Base-by-base conservation (phyloP, 2,113 vertebrate genomes). In the Heliornis fulica region DNA sequence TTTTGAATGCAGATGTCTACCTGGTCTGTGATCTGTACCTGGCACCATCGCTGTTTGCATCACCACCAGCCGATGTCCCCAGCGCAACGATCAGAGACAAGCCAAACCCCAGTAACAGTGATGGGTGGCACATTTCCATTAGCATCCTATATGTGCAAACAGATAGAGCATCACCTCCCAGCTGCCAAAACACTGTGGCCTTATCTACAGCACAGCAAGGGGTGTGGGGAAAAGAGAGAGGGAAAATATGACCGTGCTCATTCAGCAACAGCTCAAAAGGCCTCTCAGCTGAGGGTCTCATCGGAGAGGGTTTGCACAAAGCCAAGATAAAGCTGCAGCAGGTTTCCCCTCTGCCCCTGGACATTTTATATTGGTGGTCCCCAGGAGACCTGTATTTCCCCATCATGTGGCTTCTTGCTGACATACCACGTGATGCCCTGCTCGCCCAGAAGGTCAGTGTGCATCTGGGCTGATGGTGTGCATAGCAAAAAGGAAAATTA, bases 141-240 rank as follows among this genome's bases (percentile, higher is more conserved):
- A 65, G 45, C 12, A 4, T 45, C 72, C 88, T 53, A 13, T 43
- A 41, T 61, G 86, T 89, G 86, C 83, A 95, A 86, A 94, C 83
- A 96, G 91, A 93, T 36, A 85, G 69, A 81, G 43, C 11, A 5
- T 71, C 87, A n/a, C 83, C 61, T 90, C 82, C 93, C 94, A 93
- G 90, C 93, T 96, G 94, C 94, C 94, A 93, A 94, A 97, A 94
- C 86, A 92, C 80, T 17, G 69, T 46, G 3, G 71, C 83, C 87
- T 97, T 97, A 96, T 96, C 96, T 95, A 19, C 65, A 25, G 72
- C 0, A 3, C 84, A 70, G 81, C 74, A 43, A 93, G 40, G 74
- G 77, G n/a, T 3, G n/a, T 10, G 2, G 83, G 85, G 88, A 72
- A 83, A 72, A 83, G 50, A 21, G 76, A 56, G 46, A 82, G 41